Conservation (phyloP, 37 sponge, comb jelly and placozoan genomes). For the Chondrilla cf. caribensis region DNA sequence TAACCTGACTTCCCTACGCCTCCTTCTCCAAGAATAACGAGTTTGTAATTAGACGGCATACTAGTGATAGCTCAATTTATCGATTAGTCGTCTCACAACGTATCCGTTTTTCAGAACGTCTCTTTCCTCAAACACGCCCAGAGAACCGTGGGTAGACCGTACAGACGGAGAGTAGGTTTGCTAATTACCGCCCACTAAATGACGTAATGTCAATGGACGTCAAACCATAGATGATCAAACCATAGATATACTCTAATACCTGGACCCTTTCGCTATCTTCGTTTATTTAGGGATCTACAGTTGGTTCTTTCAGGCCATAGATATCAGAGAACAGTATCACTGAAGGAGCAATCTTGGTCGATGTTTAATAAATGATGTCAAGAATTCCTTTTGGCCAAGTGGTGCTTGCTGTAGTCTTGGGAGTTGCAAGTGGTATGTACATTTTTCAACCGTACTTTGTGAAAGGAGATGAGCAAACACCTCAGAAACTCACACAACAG, state of each 20-base stretch:
- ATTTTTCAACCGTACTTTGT: conserved; percentile 52
- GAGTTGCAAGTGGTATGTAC: conserved; percentile 48
- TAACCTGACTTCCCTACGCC: conserved; percentile 90
- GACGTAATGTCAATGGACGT: not conserved
- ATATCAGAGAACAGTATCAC: not conserved
- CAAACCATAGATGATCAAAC: too few relatives aligned
- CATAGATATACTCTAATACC: too few relatives aligned
- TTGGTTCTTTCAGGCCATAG: too few relatives aligned
- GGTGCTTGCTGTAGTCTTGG: conserved; percentile 27
- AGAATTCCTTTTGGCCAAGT: conserved; percentile 8
- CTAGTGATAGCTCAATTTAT: not conserved
- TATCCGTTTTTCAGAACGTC: not conserved
- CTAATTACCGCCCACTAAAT: conserved; percentile 2
- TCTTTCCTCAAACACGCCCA: not conserved
- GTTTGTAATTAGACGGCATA: conserved; percentile 54
- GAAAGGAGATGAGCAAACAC: too few relatives aligned
- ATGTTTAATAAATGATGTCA: not conserved
- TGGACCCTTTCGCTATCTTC: too few relatives aligned
- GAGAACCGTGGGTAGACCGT: not conserved
- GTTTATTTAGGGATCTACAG: too few relatives aligned
- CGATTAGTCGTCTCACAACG: not conserved
- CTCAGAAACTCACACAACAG: too few relatives aligned
- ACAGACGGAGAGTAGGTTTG: too few relatives aligned
- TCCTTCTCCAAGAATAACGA: conserved; percentile 83
- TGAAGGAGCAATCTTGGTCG: not conserved